Conservation (phyloP, 2,888 invertebrate genomes). For the Coleophora deauratella region DNA sequence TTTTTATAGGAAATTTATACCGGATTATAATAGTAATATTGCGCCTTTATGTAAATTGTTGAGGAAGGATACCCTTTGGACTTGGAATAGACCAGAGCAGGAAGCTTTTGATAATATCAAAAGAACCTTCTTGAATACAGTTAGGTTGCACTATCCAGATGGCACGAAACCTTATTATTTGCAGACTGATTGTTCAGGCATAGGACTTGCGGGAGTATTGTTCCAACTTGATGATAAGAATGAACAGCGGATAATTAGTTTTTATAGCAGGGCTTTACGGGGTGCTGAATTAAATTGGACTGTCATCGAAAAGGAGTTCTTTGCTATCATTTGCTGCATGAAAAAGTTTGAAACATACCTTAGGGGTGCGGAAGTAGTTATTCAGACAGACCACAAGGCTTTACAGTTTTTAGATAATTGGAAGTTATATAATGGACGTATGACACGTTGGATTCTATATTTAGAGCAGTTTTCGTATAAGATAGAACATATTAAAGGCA, state of each 20-base stretch:
- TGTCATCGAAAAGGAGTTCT: constrained; percentile 21
- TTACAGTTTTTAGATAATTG: constrained; percentile 22
- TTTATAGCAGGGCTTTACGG: constrained; percentile 17
- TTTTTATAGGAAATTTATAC: constrained; percentile 7
- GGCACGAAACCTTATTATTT: constrained; percentile 8
- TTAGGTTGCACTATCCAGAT: constrained; percentile 10
- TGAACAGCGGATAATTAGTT: constrained; percentile 13
- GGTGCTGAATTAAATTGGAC: constrained; percentile 18
- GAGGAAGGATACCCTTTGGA: constrained; percentile 15
- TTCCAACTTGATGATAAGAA: constrained; percentile 8
- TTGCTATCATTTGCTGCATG: constrained; percentile 19
- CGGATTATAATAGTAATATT: constrained; percentile 1
- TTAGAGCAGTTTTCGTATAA: constrained; percentile 22
- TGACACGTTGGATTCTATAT: constrained; percentile 22
- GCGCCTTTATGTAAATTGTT: constrained; percentile 11
- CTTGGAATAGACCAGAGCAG: constrained; percentile 3
- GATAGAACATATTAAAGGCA: constrained; percentile 18
- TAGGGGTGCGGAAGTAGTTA: constrained; percentile 12
- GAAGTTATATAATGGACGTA: constrained; percentile 15
- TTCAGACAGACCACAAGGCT: constrained; percentile 24
- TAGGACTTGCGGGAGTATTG: constrained; percentile 16
- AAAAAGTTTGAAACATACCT: constrained; percentile 22
- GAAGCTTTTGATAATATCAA: constrained; percentile 8
- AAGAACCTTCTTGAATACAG: constrained; percentile 3
- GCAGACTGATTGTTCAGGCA: constrained; percentile 18